Evolutionary conservation across 1,140 invertebrate species (phyloP).

Genomic region (Mamestra configurata): DNA sequence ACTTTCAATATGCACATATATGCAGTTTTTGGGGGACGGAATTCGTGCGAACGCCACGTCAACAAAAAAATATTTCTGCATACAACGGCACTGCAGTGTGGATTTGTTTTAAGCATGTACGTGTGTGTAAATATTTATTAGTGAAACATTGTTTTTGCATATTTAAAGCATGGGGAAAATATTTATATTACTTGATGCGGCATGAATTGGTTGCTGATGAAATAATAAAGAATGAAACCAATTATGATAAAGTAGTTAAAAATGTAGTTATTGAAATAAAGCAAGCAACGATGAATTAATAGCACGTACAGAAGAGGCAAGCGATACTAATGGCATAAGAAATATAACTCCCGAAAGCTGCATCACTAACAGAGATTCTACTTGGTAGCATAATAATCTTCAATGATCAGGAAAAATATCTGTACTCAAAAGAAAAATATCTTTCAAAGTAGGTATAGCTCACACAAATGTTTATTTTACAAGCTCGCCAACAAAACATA

Average conservation of each 20-base stretch:
- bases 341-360: no score
- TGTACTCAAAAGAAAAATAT: no score
- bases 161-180: neutral
- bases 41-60: slow-evolving; percentile 1
- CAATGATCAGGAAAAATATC: no score
- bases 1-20: slow-evolving; percentile 3
- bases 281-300: no score
- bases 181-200: slow-evolving; percentile 7
- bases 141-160: slow-evolving; percentile 35
- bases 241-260: no score
- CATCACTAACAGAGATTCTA: no score
- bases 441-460: neutral
- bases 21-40: slow-evolving; percentile 39
- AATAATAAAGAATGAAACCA: neutral
- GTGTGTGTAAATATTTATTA: slow-evolving; percentile 38
- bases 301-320: no score
- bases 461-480: neutral
- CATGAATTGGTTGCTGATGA: neutral
- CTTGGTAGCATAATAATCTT: no score
- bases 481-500: neutral
- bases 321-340: no score
- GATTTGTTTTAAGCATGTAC: slow-evolving; percentile 13
- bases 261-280: no score
- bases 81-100: neutral
- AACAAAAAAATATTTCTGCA: neutral